Evolutionary conservation across 92 coral and sea anemone species (phyloP).

Genomic region (Phenganax stokvisi): DNA sequence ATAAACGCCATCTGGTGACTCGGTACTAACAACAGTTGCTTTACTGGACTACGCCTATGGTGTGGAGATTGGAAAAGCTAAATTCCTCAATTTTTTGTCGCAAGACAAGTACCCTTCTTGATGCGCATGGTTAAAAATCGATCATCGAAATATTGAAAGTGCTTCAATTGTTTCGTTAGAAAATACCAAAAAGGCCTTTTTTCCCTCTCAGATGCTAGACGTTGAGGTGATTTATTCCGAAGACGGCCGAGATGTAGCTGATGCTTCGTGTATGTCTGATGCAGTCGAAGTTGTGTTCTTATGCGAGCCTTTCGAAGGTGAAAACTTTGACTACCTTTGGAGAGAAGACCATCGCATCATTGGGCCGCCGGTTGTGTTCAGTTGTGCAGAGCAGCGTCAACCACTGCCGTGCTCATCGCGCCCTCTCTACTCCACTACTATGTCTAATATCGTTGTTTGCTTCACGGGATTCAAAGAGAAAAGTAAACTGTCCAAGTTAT

Average conservation of each 20-base stretch:
- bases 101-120: no score
- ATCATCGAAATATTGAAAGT: not conserved
- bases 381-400: constrained; percentile 67
- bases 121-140: not conserved
- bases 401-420: constrained; percentile 84
- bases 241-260: constrained; percentile 58
- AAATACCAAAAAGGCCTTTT: not conserved
- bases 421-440: constrained; percentile 71
- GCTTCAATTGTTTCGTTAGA: not conserved
- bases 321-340: constrained; percentile 64
- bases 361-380: constrained; percentile 76
- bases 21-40: no score
- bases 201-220: constrained; percentile 53
- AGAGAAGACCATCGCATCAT: constrained; percentile 87
- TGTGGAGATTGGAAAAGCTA: no score
- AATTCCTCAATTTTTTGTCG: no score
- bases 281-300: constrained; percentile 70
- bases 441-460: constrained; percentile 79
- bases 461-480: constrained; percentile 91
- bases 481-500: constrained; percentile 67
- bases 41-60: no score
- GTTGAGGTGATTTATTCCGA: constrained; percentile 62
- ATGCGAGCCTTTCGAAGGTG: constrained; percentile 98
- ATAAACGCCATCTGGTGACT: no score
- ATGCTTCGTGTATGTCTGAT: constrained; percentile 49